Base-by-base conservation (phyloP, 2,113 vertebrate species). In the Trinectes maculatus region DNA sequence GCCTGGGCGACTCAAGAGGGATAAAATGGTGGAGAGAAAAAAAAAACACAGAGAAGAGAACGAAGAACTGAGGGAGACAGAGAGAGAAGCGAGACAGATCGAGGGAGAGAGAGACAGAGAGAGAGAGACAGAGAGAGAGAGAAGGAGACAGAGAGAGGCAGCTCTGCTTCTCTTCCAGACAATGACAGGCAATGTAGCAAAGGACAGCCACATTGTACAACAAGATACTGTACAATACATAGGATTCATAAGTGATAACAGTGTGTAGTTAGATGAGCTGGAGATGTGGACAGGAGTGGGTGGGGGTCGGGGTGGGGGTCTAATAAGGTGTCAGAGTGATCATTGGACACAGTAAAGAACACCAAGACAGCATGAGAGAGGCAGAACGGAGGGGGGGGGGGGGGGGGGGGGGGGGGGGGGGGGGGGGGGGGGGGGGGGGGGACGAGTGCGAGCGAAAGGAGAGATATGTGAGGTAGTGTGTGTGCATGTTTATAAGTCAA, bases 121-220 rank as follows among this genome's bases (percentile, higher is more conserved):
- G 33, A 26, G 21, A 55, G 31, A 75, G 9, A 48, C 8, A 79
- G 2, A 77, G 18, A 77, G 9, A 62, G 19, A 82, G n/a, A 85
- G 9, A 79, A 40, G 70, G 40, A 82, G 10, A 80, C 29, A 85
- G 49, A 74, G 28, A 62, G 51, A 86, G 85, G 67, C 79, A 80
- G 80, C 87, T 90, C 89, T 89, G 85, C 87, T 87, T 89, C 85
- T 90, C 90, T 90, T 90, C 89, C 75, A 89, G 85, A 90, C 90
- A 86, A 91, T 91, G 87, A 89, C 80, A 88, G 80, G 79, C 90
- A 91, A 90, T 90, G 89, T 74, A 87, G 89, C 89, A 88, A 85
- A 85, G 86, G 86, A 87, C 84, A 82, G 88, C 88, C 89, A 89
- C 90, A 91, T 91, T 91, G 89, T 87, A 89, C 87, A 89, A 84